Base-by-base conservation (phyloP, 1,140 invertebrate species). In the Lucilia cuprina region DNA sequence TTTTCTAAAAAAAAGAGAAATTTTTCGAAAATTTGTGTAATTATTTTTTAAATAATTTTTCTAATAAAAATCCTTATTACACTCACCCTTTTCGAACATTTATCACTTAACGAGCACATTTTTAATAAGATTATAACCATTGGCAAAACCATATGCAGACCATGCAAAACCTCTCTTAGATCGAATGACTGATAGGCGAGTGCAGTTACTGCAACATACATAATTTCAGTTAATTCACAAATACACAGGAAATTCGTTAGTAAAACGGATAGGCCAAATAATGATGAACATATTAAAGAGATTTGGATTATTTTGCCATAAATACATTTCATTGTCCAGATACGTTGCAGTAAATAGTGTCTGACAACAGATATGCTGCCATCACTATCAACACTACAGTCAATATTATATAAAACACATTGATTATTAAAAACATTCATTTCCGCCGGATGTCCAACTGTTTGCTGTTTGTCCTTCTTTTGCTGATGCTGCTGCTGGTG, bases 211-310 rank as follows among this genome's bases (percentile, higher is more conserved):
- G 85, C 86, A 0, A 84, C 84, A 70, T 89, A 89, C 84, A 85
- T 86, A 0, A 86, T 84, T 9, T 85, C 65, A 0, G 89, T 85
- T 21, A 86, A 89, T n/a, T 89, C 88, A 4, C 85, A 86, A 35
- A 89, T 84, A 65, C 87, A 88, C 2, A 89, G 84, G 19, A 86
- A 47, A 85, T 89, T 87, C 83, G 89, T 82, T n/a, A 86, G 74
- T 65, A 89, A 83, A 13, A 89, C 14, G 13, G 88, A 87, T 0
- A 85, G 70, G 2, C 87, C 87, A 74, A 85, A 83, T 13, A 88
- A 4, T 87, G 12, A 30, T 14, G 80, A 55, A 82, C 47, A 25
- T 30, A 5, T 14, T 30, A 19, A 14, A 21, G 47, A 30, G 9
- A 82, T 9, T 30, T 25, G 50, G 2, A n/a, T 13, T 8, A 82